Base-by-base conservation (phyloP, 1,140 invertebrate genomes). In the Lepidostoma basale region DNA sequence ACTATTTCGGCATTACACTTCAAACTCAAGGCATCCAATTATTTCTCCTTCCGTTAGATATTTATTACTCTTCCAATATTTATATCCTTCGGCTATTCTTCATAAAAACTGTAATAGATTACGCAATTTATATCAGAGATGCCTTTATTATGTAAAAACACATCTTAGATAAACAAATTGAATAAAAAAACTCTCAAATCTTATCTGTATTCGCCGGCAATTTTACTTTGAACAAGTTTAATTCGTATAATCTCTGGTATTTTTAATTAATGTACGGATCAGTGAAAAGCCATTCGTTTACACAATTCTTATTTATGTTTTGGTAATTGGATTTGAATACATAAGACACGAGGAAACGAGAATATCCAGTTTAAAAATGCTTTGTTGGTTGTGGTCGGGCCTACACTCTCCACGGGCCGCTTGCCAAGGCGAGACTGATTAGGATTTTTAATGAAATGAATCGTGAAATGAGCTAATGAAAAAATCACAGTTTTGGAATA, bases 241-340 rank as follows among this genome's bases (percentile, higher is more conserved):
- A 33, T 56, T 39, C 52, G 18, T 22, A 22, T 56, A 33, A 56
- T 56, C 28, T 33, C 16, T 20, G 52, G 52, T 33, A 56, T 56
- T 60, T 42, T 60, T 60, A 60, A 60, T 60, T 60, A 60, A 60
- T 60, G 40, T 30, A 14, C 20, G 39, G 40, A 60, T 60, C 58
- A 60, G 12, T 42, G 58, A 42, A 60, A 42, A 23, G 33, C 36
- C 39, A 60, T 42, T 60, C 58, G 22, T 60, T 60, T 60, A 42
- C 40, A 44, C 36, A 42, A 44, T 60, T 44, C 36, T 44, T 56
- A 42, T 60, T 60, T 60, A 42, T 60, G 58, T 60, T 60, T 44
- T 42, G 58, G 25, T 60, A 60, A 60, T 44, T 60, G 58, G 58
- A 60, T 60, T 60, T 60, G 58, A 60, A 42, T 60, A 60, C 36